Evolutionary conservation across 2,113 vertebrate genomes (phyloP).

Genomic region (Lutjanus erythropterus): DNA sequence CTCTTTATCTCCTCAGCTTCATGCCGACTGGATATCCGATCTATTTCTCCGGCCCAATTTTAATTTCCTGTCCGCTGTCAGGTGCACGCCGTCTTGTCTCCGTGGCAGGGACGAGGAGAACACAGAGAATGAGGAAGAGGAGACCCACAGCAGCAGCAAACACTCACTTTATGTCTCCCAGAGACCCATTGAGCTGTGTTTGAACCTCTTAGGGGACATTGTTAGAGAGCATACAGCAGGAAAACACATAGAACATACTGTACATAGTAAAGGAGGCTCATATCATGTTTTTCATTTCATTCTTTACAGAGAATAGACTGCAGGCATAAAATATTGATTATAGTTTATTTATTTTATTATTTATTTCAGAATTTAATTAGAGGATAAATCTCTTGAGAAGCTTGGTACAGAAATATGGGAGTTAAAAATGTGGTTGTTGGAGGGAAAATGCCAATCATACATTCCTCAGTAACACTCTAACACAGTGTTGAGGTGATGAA

Average conservation of each 20-base stretch:
- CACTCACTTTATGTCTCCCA: neutral
- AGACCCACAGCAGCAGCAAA: neutral
- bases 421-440: too few species aligned
- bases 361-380: too few species aligned
- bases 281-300: too few species aligned
- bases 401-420: too few species aligned
- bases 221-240: neutral
- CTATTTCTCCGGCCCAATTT: constrained; percentile 38
- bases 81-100: neutral
- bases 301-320: too few species aligned
- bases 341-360: too few species aligned
- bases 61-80: constrained; percentile 54
- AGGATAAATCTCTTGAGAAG: too few species aligned
- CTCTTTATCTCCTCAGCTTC: constrained; percentile 31
- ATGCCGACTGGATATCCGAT: constrained; percentile 18
- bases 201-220: neutral
- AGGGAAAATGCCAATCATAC: too few species aligned
- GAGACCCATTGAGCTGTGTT: neutral
- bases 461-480: too few species aligned
- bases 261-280: neutral
- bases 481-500: too few species aligned
- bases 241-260: neutral
- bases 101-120: neutral
- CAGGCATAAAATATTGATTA: too few species aligned
- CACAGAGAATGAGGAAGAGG: neutral